A percentile compares a stretch with the other conserved stretches of the same genome.
phyloP scores from a whole-genome alignment of 2,797 vertebrate species.

The Microctenopoma stevenorrisi region DNA sequence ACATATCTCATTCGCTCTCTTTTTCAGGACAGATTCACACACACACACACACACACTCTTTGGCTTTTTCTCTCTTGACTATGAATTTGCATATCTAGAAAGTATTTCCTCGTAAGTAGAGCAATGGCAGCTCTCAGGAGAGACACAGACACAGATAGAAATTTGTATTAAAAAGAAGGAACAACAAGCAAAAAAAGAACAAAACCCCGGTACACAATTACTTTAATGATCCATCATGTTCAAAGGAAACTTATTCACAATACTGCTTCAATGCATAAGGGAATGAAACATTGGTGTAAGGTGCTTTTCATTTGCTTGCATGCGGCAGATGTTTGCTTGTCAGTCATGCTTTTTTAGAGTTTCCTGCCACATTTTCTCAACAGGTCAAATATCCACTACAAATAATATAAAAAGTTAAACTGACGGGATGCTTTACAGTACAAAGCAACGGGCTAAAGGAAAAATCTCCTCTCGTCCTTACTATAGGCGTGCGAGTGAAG shows the following conservation, averaged over 20 bases:
- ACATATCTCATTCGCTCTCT: constrained; percentile 19
- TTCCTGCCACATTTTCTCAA: constrained; percentile 36
- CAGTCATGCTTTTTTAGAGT: constrained; percentile 27
- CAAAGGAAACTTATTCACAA: constrained; percentile 81
- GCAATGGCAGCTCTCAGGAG: constrained; percentile 82
- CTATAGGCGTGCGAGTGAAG: constrained; percentile 19
- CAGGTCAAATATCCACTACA: constrained; percentile 29
- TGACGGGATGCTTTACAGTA: constrained; percentile 1
- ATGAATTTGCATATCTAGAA: constrained; percentile 83
- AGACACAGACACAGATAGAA: constrained; percentile 75
- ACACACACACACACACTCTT: neutral
- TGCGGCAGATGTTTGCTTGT: constrained; percentile 72
- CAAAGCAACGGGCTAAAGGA: constrained; percentile 27
- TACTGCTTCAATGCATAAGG: constrained; percentile 78
- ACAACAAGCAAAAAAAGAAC: constrained; percentile 83
- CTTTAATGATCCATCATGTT: constrained; percentile 86
- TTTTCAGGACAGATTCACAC: constrained; percentile 15
- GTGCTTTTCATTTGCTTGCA: constrained; percentile 66
- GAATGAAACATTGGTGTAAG: constrained; percentile 74
- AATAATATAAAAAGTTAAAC: constrained; percentile 18
- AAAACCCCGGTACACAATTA: constrained; percentile 82
- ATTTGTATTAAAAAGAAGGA: constrained; percentile 80
- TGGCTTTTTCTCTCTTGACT: constrained; percentile 67
- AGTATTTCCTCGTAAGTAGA: constrained; percentile 86
- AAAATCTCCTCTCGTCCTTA: constrained; percentile 25